Evolutionary conservation across 1,140 invertebrate genomes (phyloP).

Genomic region (Lordiphosa stackelbergi): DNA sequence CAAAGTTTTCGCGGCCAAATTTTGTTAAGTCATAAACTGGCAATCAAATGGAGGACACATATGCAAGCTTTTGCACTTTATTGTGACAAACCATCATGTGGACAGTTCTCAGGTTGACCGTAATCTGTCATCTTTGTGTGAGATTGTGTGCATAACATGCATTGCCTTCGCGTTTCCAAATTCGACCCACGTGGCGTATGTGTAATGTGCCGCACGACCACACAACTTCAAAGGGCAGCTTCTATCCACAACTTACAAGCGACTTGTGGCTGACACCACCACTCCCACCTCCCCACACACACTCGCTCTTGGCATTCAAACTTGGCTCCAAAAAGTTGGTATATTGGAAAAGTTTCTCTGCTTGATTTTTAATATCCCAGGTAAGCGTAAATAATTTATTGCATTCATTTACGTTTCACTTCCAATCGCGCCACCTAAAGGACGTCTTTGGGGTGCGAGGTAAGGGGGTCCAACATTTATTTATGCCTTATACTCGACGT

Average conservation of each 20-base stretch:
- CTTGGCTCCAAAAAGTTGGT: constrained; percentile 63
- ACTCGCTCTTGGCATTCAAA: constrained; percentile 40
- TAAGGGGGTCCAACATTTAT: constrained; percentile 53
- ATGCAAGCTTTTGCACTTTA: no score
- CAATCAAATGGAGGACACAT: no score
- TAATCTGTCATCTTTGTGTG: neutral
- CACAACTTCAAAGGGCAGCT: constrained; percentile 58
- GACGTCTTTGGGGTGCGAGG: constrained; percentile 28
- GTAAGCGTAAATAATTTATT: constrained; percentile 76
- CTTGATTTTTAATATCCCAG: constrained; percentile 76
- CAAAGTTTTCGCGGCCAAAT: constrained; percentile 18
- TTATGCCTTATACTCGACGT: constrained; percentile 48
- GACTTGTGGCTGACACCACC: constrained; percentile 47
- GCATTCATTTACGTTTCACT: constrained; percentile 76
- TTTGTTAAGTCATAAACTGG: constrained; percentile 23
- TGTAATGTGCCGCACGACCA: constrained; percentile 34
- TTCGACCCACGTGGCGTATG: constrained; percentile 52
- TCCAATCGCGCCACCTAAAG: constrained; percentile 71
- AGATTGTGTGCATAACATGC: neutral
- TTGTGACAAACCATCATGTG: neutral
- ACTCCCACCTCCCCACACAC: constrained; percentile 15
- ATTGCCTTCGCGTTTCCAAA: neutral
- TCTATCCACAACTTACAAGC: constrained; percentile 35
- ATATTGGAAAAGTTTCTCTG: constrained; percentile 75
- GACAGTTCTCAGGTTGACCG: neutral